Evolutionary conservation across 2,797 vertebrate genomes (phyloP).

Genomic region (Crypturellus tataupa): DNA sequence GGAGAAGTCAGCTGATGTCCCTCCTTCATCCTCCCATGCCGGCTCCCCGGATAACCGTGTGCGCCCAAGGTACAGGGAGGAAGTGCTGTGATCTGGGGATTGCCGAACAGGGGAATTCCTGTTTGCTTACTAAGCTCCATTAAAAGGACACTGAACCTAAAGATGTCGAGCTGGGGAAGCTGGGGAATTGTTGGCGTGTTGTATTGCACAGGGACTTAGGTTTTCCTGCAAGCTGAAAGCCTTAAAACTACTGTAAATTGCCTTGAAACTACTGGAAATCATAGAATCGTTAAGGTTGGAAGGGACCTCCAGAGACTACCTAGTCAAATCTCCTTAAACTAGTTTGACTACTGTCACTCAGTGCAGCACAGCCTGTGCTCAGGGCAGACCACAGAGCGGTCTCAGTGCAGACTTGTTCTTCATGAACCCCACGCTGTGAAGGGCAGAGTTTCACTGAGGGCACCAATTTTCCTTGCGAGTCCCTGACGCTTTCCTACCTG

Average conservation of each 20-base stretch:
- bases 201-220: not conserved
- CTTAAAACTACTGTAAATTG: not conserved
- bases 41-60: not conserved
- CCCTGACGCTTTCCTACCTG: not conserved
- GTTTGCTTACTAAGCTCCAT: not conserved
- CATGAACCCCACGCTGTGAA: not conserved
- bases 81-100: constrained; percentile 31
- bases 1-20: not conserved
- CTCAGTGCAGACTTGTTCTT: not conserved
- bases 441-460: not conserved
- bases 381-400: not conserved
- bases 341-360: constrained; percentile 22
- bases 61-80: not conserved
- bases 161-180: not conserved
- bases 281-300: too few relatives aligned
- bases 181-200: not conserved
- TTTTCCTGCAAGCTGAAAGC: not conserved
- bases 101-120: not conserved
- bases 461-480: not conserved
- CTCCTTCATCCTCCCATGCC: not conserved
- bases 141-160: not conserved
- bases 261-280: not conserved
- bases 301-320: too few relatives aligned
- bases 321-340: not conserved
- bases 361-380: accelerated